Percentiles rank a stretch among this genome's conserved stretches.
These are phyloP conservation scores for Coelogynopora nodosa DNA, from an alignment of 2,888 invertebrate species.

Conservation along the genomic window DNA sequence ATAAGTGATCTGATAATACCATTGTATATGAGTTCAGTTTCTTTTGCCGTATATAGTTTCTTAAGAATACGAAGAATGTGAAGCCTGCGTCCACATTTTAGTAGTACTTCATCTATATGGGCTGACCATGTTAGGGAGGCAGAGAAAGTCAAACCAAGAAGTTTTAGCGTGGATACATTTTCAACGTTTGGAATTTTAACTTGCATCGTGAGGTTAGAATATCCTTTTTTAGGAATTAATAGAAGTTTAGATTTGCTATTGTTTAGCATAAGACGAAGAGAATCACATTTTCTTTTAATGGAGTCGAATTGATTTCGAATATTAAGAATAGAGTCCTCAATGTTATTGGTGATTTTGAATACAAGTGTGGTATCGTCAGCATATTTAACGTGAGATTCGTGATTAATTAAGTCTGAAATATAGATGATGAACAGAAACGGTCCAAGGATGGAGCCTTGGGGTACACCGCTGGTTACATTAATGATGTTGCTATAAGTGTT, in stretches of 20 bases:
- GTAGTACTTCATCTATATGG: not conserved
- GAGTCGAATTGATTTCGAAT: not conserved
- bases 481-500: not conserved
- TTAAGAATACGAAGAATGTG: not conserved
- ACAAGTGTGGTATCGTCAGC: conserved; percentile 2
- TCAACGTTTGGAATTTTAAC: not conserved
- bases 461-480: conserved; percentile 1
- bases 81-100: not conserved
- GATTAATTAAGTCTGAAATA: not conserved
- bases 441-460: conserved; percentile 17
- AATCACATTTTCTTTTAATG: not conserved
- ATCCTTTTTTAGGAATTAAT: not conserved
- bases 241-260: not conserved
- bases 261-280: not conserved
- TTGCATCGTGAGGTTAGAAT: not conserved
- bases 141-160: not conserved
- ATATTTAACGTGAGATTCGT: not conserved
- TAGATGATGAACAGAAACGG: conserved; percentile 16
- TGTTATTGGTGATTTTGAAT: not conserved
- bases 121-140: not conserved
- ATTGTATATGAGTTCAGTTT: not conserved
- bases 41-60: not conserved
- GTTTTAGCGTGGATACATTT: not conserved
- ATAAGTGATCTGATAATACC: not conserved
- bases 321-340: not conserved